phyloP scores from a whole-genome alignment of 2,113 vertebrate genomes.

The Gulo gulo region DNA sequence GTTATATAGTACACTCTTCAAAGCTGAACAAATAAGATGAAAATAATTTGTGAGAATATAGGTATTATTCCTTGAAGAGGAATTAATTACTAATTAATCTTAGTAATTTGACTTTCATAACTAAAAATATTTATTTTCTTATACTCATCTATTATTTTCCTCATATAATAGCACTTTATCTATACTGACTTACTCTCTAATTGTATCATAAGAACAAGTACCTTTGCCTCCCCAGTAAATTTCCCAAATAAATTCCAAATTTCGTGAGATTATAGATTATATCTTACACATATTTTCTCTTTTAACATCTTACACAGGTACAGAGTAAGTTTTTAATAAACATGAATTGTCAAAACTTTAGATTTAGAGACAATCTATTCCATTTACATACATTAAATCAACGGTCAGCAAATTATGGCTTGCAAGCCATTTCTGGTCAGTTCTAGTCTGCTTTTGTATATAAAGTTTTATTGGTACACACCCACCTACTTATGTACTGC shows the following conservation, averaged over 20 bases:
- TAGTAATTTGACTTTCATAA: background rate
- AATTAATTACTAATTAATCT: too few relatives aligned
- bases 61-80: background rate
- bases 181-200: background rate
- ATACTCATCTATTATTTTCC: background rate
- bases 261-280: background rate
- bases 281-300: background rate
- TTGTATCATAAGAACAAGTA: background rate
- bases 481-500: background rate
- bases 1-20: background rate
- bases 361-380: background rate
- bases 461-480: background rate
- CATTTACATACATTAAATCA: background rate
- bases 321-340: background rate
- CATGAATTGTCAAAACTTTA: background rate
- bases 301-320: background rate
- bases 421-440: background rate
- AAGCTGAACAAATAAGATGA: background rate
- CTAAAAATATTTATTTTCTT: background rate
- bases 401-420: background rate
- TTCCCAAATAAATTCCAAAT: constrained; percentile 34
- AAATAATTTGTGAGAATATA: background rate
- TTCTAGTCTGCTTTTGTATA: background rate
- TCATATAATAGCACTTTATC: background rate
- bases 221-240: background rate